Conservation (phyloP, 2,888 invertebrate genomes). For the Mesorhabditis sp. region DNA sequence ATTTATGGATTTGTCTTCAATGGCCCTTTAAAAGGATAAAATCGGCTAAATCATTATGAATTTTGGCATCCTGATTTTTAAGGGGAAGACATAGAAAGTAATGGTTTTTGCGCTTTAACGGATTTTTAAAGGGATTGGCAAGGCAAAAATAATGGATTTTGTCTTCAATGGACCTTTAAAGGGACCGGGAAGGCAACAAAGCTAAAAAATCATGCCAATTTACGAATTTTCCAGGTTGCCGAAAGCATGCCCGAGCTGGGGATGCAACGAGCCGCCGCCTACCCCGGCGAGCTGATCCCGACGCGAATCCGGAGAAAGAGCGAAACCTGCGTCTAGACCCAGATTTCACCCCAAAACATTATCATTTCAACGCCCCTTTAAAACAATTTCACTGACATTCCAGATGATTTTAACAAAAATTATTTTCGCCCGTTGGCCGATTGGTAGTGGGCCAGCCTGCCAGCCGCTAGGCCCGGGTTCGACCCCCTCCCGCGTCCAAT, state of each 20-base stretch:
- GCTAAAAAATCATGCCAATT: neutral
- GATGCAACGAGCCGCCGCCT: conserved; percentile 29
- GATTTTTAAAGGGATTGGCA: neutral
- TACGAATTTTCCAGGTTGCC: conserved; percentile 23
- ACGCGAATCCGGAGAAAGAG: conserved; percentile 50
- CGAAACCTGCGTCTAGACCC: conserved; percentile 51
- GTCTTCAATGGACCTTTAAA: neutral
- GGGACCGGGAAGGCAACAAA: neutral
- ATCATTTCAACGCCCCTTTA: neutral
- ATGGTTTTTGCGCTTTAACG: too few relatives aligned
- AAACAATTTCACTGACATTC: too few relatives aligned
- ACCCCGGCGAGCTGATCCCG: conserved; percentile 39
- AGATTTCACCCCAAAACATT: neutral
- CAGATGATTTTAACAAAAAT: too few relatives aligned
- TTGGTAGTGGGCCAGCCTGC: too few relatives aligned
- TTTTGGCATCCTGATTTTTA: neutral
- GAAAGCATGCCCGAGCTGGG: conserved; percentile 55
- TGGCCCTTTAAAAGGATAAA: too few relatives aligned
- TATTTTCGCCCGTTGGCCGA: too few relatives aligned
- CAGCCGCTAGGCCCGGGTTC: too few relatives aligned
- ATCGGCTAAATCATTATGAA: too few relatives aligned
- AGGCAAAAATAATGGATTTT: neutral
- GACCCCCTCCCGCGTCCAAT: too few relatives aligned
- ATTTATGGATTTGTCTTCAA: too few relatives aligned
- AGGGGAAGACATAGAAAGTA: neutral